Evolutionary conservation across 2,113 vertebrate species (phyloP).

Genomic region (Climacteris rufus): DNA sequence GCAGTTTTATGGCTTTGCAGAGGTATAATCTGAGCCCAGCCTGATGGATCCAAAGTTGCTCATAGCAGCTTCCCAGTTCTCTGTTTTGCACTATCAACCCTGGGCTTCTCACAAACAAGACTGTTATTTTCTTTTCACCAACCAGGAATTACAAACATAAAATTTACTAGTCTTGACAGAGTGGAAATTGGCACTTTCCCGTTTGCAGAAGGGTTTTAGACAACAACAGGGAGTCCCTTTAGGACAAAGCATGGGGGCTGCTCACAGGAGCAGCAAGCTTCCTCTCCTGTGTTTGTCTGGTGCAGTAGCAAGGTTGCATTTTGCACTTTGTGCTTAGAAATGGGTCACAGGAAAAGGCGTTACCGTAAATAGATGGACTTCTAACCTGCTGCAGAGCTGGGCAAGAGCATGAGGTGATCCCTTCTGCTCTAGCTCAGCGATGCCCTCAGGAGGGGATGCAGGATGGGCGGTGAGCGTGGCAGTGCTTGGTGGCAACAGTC

Average conservation of each 20-base stretch:
- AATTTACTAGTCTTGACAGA: background rate
- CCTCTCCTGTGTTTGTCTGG: background rate
- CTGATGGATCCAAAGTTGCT: background rate
- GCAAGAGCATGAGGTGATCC: background rate
- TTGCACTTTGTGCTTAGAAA: background rate
- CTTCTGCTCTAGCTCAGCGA: background rate
- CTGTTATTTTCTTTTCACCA: constrained; percentile 44
- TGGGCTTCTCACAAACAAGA: background rate
- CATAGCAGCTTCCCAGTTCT: background rate
- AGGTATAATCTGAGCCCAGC: constrained; percentile 26
- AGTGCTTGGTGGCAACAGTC: background rate
- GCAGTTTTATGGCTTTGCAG: constrained; percentile 35
- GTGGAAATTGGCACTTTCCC: background rate
- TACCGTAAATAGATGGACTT: background rate
- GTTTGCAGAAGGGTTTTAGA: background rate
- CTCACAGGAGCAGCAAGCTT: background rate
- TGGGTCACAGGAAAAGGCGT: background rate
- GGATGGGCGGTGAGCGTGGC: accelerated
- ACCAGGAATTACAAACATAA: constrained; percentile 24
- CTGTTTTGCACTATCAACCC: background rate
- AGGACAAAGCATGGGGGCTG: background rate
- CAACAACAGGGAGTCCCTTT: background rate
- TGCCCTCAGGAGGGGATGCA: background rate
- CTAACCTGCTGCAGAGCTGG: background rate
- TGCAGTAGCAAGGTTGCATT: background rate